These are phyloP conservation scores for Pelosia muscerda DNA, from an alignment of 2,888 invertebrate genomes.

Conservation along the genomic window DNA sequence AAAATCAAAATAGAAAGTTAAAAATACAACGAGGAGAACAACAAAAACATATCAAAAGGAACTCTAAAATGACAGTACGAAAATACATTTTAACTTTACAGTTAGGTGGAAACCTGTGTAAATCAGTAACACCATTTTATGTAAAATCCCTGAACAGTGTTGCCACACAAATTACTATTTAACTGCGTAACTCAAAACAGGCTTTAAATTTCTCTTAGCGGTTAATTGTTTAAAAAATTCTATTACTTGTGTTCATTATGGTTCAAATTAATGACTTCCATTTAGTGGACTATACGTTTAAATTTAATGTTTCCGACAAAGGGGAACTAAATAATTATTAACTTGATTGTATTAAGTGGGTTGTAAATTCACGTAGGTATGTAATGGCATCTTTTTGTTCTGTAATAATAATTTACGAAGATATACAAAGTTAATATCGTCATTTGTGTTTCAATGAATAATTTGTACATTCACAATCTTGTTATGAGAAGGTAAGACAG, in stretches of 20 bases:
- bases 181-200: slow-evolving; percentile 32
- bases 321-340: neutral
- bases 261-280: slow-evolving; percentile 17
- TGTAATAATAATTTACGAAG: neutral
- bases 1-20: neutral
- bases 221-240: slow-evolving; percentile 29
- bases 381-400: neutral
- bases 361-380: neutral
- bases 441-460: neutral
- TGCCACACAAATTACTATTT: slow-evolving; percentile 41
- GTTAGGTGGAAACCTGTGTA: slow-evolving; percentile 25
- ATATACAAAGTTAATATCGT: neutral
- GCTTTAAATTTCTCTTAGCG: slow-evolving; percentile 28
- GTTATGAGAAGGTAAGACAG: too few relatives aligned
- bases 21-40: neutral
- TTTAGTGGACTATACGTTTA: neutral
- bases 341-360: slow-evolving; percentile 23
- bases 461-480: too few relatives aligned
- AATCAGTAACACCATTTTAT: slow-evolving; percentile 36
- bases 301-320: neutral
- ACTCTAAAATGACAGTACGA: neutral
- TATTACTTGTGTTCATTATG: slow-evolving; percentile 22
- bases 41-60: neutral
- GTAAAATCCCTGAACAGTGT: slow-evolving; percentile 25
- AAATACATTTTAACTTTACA: neutral